Conservation (phyloP, 2,888 invertebrate species). For the Atethmia centrago region DNA sequence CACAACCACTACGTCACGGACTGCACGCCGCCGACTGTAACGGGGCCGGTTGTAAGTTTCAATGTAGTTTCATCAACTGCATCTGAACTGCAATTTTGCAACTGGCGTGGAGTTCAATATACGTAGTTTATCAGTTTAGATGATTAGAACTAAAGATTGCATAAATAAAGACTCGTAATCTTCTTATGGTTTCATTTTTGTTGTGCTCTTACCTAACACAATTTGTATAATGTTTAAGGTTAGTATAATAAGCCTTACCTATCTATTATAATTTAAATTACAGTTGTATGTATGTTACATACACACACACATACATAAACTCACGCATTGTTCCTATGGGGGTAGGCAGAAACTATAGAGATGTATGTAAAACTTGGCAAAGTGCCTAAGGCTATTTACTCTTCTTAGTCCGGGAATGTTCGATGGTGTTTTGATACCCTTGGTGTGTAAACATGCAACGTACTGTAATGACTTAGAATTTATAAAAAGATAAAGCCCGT, state of each 20-base stretch:
- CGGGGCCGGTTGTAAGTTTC: not conserved
- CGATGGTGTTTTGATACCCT: not conserved
- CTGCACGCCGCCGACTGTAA: not conserved
- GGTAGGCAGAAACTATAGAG: too few relatives aligned
- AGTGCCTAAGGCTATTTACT: too few relatives aligned
- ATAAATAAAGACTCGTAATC: not conserved
- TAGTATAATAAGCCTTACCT: not conserved
- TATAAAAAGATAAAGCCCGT: not conserved
- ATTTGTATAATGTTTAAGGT: not conserved
- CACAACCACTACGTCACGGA: not conserved
- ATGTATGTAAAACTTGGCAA: too few relatives aligned
- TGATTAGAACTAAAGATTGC: not conserved
- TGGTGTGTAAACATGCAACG: not conserved
- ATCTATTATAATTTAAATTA: not conserved
- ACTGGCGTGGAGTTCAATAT: too few relatives aligned
- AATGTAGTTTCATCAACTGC: not conserved
- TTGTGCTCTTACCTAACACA: not conserved
- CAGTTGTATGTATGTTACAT: too few relatives aligned
- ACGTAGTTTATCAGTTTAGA: not conserved
- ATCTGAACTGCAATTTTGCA: not conserved
- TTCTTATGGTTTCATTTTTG: not conserved
- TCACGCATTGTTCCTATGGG: too few relatives aligned
- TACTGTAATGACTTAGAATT: not conserved
- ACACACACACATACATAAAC: too few relatives aligned
- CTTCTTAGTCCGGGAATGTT: not conserved